These are phyloP conservation scores for Matsumyia berberina DNA, from an alignment of 2,888 invertebrate species.

Conservation along the genomic window DNA sequence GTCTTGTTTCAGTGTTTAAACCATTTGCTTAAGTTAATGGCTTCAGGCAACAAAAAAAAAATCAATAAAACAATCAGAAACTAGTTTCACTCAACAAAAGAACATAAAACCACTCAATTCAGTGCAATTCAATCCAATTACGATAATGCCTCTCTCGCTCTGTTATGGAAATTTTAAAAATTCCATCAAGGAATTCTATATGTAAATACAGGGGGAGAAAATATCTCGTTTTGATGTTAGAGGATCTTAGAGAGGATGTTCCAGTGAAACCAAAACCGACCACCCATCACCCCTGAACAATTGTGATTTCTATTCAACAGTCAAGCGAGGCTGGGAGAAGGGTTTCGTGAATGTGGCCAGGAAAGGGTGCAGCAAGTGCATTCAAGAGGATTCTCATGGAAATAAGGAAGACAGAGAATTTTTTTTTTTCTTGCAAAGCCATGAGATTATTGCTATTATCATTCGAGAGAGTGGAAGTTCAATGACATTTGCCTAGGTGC, in stretches of 20 bases:
- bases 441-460: conserved; percentile 63
- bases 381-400: conserved; percentile 62
- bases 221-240: conserved; percentile 28
- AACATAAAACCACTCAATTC: conserved; percentile 26
- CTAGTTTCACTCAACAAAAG: background rate
- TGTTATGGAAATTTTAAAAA: conserved; percentile 46
- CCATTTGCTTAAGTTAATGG: conserved; percentile 60
- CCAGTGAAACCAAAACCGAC: conserved; percentile 28
- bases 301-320: conserved; percentile 55
- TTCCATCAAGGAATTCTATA: conserved; percentile 36
- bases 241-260: conserved; percentile 13
- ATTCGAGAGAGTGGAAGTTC: conserved; percentile 45
- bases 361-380: conserved; percentile 42
- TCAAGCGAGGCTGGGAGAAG: background rate
- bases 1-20: conserved; percentile 58
- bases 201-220: conserved; percentile 20
- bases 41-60: conserved; percentile 12
- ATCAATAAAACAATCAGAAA: conserved; percentile 38
- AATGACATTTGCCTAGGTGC: conserved; percentile 51
- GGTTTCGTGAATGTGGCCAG: conserved; percentile 1
- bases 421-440: too few relatives aligned
- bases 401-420: conserved; percentile 59
- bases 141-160: conserved; percentile 32
- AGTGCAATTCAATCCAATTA: conserved; percentile 68
- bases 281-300: conserved; percentile 20